Evolutionary conservation across 2,113 vertebrate species (phyloP).

Genomic region (Lasiurus cinereus): DNA sequence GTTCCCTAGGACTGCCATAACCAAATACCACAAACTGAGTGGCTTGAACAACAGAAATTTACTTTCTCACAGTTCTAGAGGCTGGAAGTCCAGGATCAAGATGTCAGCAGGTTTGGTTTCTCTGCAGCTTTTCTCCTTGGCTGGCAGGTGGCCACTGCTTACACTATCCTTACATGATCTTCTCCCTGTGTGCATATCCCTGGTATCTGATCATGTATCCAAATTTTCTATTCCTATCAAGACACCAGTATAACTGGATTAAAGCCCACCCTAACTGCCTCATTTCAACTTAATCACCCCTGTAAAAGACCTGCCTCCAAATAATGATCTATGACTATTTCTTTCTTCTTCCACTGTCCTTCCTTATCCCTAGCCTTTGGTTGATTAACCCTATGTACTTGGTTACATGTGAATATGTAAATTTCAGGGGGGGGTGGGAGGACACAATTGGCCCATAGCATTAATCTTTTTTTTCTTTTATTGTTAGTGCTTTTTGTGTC

Average conservation of each 20-base stretch:
- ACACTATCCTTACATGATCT: neutral
- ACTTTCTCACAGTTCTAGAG: neutral
- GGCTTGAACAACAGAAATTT: neutral
- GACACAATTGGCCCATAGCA: neutral
- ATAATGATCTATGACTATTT: too few relatives aligned
- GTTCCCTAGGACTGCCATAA: neutral
- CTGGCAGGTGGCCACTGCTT: neutral
- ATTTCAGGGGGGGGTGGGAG: neutral
- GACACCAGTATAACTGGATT: neutral
- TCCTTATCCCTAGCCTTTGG: too few relatives aligned
- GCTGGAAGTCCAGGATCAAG: neutral
- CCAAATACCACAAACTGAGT: neutral
- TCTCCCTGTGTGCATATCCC: neutral
- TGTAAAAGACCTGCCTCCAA: neutral
- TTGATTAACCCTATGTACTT: too few relatives aligned
- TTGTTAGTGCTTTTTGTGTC: neutral
- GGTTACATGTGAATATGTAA: too few relatives aligned
- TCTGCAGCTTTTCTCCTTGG: neutral
- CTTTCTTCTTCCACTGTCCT: too few relatives aligned
- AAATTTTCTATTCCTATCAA: neutral
- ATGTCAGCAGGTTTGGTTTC: neutral
- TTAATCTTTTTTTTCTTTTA: neutral
- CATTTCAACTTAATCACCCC: neutral
- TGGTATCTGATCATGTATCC: neutral
- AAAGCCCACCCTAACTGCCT: neutral